These are phyloP conservation scores for Callaeas wilsoni DNA, from an alignment of 2,113 vertebrate species.

Conservation along the genomic window DNA sequence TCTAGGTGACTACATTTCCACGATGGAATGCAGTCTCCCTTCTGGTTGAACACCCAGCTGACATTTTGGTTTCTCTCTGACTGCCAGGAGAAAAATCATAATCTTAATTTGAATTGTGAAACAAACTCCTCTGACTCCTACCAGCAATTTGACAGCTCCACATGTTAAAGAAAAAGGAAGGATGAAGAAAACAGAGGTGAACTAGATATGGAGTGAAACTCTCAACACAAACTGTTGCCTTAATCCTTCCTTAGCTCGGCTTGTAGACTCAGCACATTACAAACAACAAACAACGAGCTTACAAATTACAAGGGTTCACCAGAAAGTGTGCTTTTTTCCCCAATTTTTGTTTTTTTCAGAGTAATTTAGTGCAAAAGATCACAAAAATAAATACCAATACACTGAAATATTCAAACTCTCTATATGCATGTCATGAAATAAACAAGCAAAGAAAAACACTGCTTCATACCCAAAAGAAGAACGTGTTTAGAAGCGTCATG, in stretches of 20 bases:
- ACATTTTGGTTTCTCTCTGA: not conserved
- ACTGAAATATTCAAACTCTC: conserved; percentile 5
- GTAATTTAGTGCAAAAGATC: conserved; percentile 48
- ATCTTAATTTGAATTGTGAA: not conserved
- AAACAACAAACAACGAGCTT: conserved; percentile 59
- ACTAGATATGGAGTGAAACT: not conserved
- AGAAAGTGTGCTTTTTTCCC: conserved; percentile 52
- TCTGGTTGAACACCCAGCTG: not conserved
- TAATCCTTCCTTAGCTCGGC: conserved; percentile 15
- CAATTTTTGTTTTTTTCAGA: not conserved
- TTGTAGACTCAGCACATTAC: conserved; percentile 48
- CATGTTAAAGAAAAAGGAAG: not conserved
- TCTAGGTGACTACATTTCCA: not conserved
- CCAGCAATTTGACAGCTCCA: not conserved
- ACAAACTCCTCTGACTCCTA: not conserved
- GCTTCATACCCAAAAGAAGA: not conserved
- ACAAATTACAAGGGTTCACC: conserved; percentile 65
- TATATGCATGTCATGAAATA: not conserved
- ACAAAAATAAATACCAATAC: conserved; percentile 34
- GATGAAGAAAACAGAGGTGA: not conserved
- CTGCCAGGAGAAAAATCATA: not conserved
- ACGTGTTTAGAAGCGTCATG: not conserved
- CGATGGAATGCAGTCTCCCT: not conserved
- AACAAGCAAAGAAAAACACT: not conserved
- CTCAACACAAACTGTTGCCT: conserved; percentile 24